phyloP scores from a whole-genome alignment of 2,888 invertebrate genomes.

The Lasioglossum pauxillum region DNA sequence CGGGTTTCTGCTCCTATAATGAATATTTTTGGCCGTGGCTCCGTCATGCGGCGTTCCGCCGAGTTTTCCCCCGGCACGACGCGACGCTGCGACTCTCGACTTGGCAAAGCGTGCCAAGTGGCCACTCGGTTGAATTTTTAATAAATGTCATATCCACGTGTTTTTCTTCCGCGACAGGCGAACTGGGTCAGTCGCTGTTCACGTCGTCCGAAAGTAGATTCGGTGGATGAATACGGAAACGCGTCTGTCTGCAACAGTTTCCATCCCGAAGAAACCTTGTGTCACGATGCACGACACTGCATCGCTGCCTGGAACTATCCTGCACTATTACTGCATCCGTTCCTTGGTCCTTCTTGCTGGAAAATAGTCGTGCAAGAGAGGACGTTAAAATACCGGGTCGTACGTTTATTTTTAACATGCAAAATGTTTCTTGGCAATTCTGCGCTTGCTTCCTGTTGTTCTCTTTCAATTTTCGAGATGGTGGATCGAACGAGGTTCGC shows the following conservation, averaged over 20 bases:
- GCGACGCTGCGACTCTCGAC: constrained; percentile 6
- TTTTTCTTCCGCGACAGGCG: constrained; percentile 53
- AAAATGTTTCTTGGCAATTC: background rate
- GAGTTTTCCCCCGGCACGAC: constrained; percentile 2
- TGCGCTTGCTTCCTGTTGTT: background rate
- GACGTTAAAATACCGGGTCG: background rate
- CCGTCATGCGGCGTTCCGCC: constrained; percentile 33
- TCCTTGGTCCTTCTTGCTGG: background rate
- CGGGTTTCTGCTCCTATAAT: constrained; percentile 12
- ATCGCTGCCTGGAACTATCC: background rate
- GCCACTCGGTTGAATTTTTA: constrained; percentile 67
- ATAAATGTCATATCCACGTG: constrained; percentile 62
- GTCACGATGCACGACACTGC: background rate
- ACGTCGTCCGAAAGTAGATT: constrained; percentile 50
- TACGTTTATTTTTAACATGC: background rate
- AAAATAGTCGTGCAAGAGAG: background rate
- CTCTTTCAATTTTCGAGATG: background rate
- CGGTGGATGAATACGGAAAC: constrained; percentile 35
- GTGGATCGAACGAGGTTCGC: background rate
- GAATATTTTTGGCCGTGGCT: constrained; percentile 54
- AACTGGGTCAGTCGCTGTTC: constrained; percentile 56
- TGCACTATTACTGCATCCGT: background rate
- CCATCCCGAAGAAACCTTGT: background rate
- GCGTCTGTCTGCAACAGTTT: constrained; percentile 4
- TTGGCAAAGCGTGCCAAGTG: constrained; percentile 62